Evolutionary conservation across 1,140 invertebrate genomes (phyloP).

Genomic region (Hermatobates lingyangjiaoensis): DNA sequence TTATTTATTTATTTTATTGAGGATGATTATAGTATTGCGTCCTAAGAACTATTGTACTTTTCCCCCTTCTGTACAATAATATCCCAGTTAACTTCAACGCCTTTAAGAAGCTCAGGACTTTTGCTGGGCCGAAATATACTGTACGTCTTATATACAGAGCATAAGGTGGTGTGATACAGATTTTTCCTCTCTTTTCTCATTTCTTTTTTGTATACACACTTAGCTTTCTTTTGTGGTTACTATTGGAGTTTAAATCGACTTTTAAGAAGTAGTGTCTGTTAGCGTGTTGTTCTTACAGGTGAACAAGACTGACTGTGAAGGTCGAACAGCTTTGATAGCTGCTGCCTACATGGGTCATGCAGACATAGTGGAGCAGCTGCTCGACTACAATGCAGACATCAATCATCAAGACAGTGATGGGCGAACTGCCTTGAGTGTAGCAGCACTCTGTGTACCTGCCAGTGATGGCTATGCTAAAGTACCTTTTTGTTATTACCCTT

Average conservation of each 20-base stretch:
- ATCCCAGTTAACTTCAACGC: no score
- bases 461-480: slow-evolving; percentile 54
- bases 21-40: no score
- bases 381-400: slow-evolving; percentile 69
- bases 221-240: background rate
- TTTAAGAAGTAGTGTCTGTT: no score
- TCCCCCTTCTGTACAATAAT: no score
- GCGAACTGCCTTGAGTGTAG: slow-evolving; percentile 76
- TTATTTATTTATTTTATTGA: no score
- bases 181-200: background rate
- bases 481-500: slow-evolving; percentile 7
- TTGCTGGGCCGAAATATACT: no score
- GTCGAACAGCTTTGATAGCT: slow-evolving; percentile 74
- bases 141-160: no score
- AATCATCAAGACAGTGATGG: slow-evolving; percentile 79
- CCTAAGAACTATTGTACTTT: no score
- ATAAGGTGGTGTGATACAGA: no score
- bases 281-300: no score
- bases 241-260: slow-evolving; percentile 4
- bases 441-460: slow-evolving; percentile 74
- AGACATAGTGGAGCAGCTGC: slow-evolving; percentile 69
- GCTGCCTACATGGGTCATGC: slow-evolving; percentile 82
- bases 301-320: slow-evolving; percentile 67
- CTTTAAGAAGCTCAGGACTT: no score
- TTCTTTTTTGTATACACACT: background rate